A percentile compares a stretch with the other conserved stretches of the same genome.
These are phyloP conservation scores for Coecobrya sp. DNA, from an alignment of 2,888 invertebrate species.

Conservation along the genomic window DNA sequence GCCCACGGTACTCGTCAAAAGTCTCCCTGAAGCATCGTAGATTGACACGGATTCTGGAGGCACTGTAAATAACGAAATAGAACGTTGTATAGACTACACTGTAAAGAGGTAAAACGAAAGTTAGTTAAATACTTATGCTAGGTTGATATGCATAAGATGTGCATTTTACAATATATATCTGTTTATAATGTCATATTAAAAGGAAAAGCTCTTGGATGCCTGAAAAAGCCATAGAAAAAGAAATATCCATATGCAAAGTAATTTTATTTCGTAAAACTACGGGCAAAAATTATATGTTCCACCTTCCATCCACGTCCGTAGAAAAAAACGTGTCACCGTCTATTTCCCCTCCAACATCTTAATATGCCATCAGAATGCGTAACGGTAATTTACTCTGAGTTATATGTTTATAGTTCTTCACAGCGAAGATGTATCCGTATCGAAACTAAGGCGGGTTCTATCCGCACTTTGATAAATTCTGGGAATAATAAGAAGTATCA, in stretches of 20 bases:
- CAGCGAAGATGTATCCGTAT: background rate
- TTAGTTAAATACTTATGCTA: background rate
- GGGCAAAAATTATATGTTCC: background rate
- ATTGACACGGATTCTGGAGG: slow-evolving; percentile 96
- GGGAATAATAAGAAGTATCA: background rate
- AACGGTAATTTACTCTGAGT: background rate
- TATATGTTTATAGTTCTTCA: background rate
- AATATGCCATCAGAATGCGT: slow-evolving; percentile 17
- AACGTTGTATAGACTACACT: background rate
- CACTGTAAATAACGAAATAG: slow-evolving; percentile 90
- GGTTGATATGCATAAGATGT: background rate
- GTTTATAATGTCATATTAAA: background rate
- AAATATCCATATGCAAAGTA: too few relatives aligned
- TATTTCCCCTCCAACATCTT: background rate
- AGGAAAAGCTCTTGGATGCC: background rate
- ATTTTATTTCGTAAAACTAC: background rate
- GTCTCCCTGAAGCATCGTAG: slow-evolving; percentile 94
- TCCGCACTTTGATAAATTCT: slow-evolving; percentile 33
- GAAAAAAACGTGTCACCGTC: background rate
- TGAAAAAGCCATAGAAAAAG: too few relatives aligned
- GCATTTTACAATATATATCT: background rate
- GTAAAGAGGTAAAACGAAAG: background rate
- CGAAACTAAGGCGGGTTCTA: background rate
- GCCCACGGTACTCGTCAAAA: slow-evolving; percentile 94
- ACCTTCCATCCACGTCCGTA: background rate